Base-by-base conservation (phyloP, 2,797 vertebrate genomes). In the Pangasius macronema region DNA sequence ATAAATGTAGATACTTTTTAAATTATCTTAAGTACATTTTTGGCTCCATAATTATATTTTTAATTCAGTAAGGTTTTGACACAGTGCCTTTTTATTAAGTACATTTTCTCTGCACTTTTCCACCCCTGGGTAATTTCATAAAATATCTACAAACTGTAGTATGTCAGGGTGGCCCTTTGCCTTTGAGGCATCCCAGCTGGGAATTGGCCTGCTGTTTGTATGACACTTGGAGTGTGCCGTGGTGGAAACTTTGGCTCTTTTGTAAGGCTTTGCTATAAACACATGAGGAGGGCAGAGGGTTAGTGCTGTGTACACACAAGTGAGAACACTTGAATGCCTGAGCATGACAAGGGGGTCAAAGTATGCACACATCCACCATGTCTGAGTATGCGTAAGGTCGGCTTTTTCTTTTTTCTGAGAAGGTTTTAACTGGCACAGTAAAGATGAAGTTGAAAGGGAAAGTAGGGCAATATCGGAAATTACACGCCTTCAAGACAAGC, bases 161-260 rank as follows among this genome's bases (percentile, higher is more conserved):
- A 75, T 75, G 59, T 33, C 46, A 11, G 20, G 42, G 82, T 83
- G 63, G 63, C 82, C 46, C 42, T 83, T 67, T 67, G 91, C 88
- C 85, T 68, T 57, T 87, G 89, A 93, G 80, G 85, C 80, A 83
- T 89, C 87, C 57, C 87, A 92, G 90, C 89, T 91, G 86, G 87
- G 87, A 89, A 92, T 88, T 88, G 84, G 89, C 87, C 91, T 65
- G 22, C 83, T 87, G 46, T 87, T 87, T 89, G 85, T 91, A 90
- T 91, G 90, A 92, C 87, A 89, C 90, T 88, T 87, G 89, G 87
- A 89, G 86, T 91, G 68, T 92, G 59, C 92, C 89, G 87, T 79
- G 46, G 59, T 89, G 86, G 84, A 87, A 89, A 89, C 91, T 88
- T 86, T 82, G 77, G 84, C 92, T 92, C 87, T 87, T 75, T 87